These are phyloP conservation scores for Serrognathus titanus DNA, from an alignment of 2,888 invertebrate genomes.

Conservation along the genomic window DNA sequence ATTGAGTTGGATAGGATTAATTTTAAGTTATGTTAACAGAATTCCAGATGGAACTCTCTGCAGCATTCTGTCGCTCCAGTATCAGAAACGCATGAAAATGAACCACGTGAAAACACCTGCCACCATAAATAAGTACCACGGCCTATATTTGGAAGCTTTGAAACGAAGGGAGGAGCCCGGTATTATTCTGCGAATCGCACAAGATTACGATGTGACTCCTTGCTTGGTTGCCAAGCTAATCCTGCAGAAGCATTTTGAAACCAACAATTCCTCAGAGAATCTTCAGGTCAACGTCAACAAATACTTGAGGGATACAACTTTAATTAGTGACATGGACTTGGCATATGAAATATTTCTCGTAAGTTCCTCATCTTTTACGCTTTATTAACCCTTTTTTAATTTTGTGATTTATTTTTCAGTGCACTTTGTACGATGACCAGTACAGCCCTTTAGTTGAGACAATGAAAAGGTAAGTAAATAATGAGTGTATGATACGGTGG, in stretches of 20 bases:
- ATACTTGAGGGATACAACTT: conserved; percentile 66
- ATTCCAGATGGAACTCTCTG: conserved; percentile 60
- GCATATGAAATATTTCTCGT: conserved; percentile 75
- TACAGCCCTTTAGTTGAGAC: conserved; percentile 81
- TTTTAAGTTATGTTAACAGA: conserved; percentile 40
- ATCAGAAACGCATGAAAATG: conserved; percentile 62
- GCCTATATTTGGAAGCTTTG: conserved; percentile 48
- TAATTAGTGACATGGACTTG: conserved; percentile 67
- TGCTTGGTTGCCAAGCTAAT: conserved; percentile 59
- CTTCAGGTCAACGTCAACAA: conserved; percentile 50
- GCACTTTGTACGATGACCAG: conserved; percentile 75
- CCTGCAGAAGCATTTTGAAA: conserved; percentile 52
- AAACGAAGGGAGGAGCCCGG: conserved; percentile 53
- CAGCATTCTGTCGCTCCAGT: conserved; percentile 66
- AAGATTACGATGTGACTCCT: conserved; percentile 54
- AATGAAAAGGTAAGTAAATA: conserved; percentile 63
- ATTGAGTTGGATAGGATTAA: background rate
- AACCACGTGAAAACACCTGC: conserved; percentile 60
- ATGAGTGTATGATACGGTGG: no score
- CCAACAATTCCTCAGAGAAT: conserved; percentile 32
- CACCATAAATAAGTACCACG: conserved; percentile 50
- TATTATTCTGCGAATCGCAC: conserved; percentile 59
- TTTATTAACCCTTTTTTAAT: conserved; percentile 17
- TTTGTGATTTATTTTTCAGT: conserved; percentile 54
- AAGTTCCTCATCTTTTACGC: conserved; percentile 32